Evolutionary conservation across 2,888 invertebrate species (phyloP), one percentile per base, ranked within the genome.

Genomic region (Conchocele bisecta): DNA sequence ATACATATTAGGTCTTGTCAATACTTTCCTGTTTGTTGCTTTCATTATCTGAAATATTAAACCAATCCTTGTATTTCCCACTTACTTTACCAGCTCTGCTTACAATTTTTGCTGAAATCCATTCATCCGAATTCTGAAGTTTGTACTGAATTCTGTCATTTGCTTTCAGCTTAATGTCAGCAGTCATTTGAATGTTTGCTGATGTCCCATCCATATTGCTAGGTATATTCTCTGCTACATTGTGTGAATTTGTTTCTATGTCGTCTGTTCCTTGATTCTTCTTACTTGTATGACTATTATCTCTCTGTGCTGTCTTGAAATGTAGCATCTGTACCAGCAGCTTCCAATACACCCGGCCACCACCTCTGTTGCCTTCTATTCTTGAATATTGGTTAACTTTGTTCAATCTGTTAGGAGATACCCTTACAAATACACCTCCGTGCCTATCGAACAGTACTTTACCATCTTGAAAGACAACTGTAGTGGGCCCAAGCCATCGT

Each of bases 401-500:
- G 15, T 58, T 15, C 5, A 82, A 57, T 68, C 78, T 74, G 53
- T 83, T 81, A n/a, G 76, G 80, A 0, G 78, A 81, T n/a, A 79
- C 71, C 31, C 79, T 50, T 1, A 82, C 76, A 76, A 81, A 82
- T 2, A 69, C 63, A 24, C 66, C 73, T n/a, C 81, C 81, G 57
- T 78, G 77, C 11, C 75, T 48, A 1, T 80, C 75, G 69, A 78
- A 81, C 0, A 80, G 57, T 4, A 82, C 75, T 66, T 80, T 82
- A 29, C 80, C 80, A 69, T 82, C 77, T 59, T 80, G 83, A 61
- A 67, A 84, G 53, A 76, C 79, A 39, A 75, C 84, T 67, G 71
- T 85, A 68, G 64, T 75, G n/a, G 71, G 77, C n/a, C 57, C 57
- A 9, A 66, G 41, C 37, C 76, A 81, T 33, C 56, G 24, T 2